Percentiles rank a stretch among this genome's conserved stretches.
These are phyloP conservation scores for Sminthurinus aureus DNA, from an alignment of 2,888 invertebrate genomes.

Conservation along the genomic window DNA sequence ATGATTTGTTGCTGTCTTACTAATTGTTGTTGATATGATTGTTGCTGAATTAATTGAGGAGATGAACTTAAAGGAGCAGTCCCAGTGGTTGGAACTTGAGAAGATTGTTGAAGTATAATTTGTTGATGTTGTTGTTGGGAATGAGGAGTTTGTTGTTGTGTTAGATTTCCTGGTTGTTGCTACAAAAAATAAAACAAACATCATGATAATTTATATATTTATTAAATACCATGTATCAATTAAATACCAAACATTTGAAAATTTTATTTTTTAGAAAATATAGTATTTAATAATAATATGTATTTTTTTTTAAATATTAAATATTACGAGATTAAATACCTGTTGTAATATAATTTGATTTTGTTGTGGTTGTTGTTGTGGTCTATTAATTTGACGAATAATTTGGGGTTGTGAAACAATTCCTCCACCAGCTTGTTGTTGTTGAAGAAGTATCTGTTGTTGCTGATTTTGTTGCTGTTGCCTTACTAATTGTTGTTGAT, in stretches of 20 bases:
- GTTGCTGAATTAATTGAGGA: constrained; percentile 2
- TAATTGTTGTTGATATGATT: constrained; percentile 20
- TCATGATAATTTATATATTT: neutral
- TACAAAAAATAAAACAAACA: neutral
- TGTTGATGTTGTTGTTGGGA: constrained; percentile 17
- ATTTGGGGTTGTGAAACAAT: neutral
- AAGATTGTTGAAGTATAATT: constrained; percentile 1
- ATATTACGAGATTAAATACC: too few species aligned
- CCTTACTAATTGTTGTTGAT: constrained; percentile 23
- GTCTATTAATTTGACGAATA: neutral
- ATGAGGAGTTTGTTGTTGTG: neutral
- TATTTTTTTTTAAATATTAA: too few species aligned
- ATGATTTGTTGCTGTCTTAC: constrained; percentile 24
- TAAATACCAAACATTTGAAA: neutral
- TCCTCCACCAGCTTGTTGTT: neutral
- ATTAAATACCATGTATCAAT: neutral
- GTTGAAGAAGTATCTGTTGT: constrained; percentile 28
- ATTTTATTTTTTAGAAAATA: too few species aligned
- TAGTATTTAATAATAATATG: too few species aligned
- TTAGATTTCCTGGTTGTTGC: neutral
- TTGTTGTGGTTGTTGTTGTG: neutral
- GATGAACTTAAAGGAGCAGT: neutral
- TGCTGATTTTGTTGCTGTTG: constrained; percentile 29
- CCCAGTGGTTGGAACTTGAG: neutral
- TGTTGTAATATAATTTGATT: neutral